phyloP scores from a whole-genome alignment of 92 coral and sea anemone species.

The Siderastrea radians region DNA sequence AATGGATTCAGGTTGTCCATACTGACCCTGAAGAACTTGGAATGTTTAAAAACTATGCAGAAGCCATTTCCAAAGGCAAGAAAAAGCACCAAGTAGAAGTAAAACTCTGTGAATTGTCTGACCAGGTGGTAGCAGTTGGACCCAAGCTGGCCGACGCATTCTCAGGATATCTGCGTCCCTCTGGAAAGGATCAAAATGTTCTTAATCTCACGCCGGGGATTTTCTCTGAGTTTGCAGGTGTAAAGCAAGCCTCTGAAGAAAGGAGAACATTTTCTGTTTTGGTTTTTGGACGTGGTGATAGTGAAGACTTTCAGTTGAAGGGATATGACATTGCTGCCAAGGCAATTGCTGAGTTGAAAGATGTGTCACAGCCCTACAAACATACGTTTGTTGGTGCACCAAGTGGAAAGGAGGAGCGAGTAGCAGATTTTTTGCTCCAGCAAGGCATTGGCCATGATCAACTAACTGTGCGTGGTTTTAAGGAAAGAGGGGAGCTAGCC shows the following conservation, averaged over 20 bases:
- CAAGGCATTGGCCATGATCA: not conserved
- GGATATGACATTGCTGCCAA: no score
- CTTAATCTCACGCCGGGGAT: constrained; percentile 4
- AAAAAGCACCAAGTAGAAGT: no score
- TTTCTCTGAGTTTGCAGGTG: not conserved
- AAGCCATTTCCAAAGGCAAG: no score
- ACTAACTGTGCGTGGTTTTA: not conserved
- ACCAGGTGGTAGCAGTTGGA: no score
- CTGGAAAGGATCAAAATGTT: not conserved
- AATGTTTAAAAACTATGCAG: no score
- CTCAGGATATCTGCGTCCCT: not conserved
- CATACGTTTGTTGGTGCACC: no score
- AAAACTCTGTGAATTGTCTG: no score
- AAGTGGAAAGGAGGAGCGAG: not conserved
- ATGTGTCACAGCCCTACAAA: not conserved
- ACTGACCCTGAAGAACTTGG: no score
- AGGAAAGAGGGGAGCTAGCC: not conserved
- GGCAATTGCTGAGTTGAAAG: not conserved
- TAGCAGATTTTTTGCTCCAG: not conserved
- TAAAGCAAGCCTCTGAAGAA: not conserved
- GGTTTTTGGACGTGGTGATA: no score
- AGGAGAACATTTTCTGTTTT: not conserved
- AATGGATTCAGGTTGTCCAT: no score
- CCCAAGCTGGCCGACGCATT: constrained; percentile 7
- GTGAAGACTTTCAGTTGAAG: no score